Percentiles rank a stretch among this genome's conserved stretches.
Evolutionary conservation across 2,797 vertebrate species (phyloP).

Genomic region (Phoebastria nigripes): DNA sequence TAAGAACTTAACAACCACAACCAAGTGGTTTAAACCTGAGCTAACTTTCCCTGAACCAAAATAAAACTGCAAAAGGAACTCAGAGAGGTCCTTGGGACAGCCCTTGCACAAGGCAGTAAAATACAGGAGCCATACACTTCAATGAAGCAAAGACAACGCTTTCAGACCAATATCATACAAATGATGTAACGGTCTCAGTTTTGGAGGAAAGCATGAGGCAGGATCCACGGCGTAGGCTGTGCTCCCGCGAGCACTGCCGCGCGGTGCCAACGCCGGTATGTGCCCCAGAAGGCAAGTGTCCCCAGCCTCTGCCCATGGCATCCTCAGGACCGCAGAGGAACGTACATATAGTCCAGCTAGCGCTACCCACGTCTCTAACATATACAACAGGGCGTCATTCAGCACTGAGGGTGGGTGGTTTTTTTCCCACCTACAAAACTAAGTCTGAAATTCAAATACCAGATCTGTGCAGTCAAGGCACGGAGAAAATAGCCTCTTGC

Average conservation of each 20-base stretch:
- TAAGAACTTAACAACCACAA: background rate
- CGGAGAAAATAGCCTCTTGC: background rate
- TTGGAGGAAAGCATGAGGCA: background rate
- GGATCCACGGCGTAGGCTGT: rapidly evolving
- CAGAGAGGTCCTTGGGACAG: background rate
- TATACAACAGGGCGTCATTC: background rate
- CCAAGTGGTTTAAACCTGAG: background rate
- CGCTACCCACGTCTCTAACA: background rate
- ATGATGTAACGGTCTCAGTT: rapidly evolving
- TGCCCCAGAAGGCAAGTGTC: background rate
- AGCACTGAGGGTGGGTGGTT: background rate
- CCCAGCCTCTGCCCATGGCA: background rate
- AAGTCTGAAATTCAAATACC: background rate
- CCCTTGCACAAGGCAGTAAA: background rate
- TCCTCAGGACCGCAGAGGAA: background rate
- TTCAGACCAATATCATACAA: rapidly evolving
- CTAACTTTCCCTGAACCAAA: background rate
- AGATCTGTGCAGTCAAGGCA: background rate
- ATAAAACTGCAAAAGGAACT: background rate
- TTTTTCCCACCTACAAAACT: background rate
- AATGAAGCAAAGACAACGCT: rapidly evolving
- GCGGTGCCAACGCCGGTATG: rapidly evolving
- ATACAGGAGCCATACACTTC: rapidly evolving
- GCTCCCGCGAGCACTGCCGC: background rate
- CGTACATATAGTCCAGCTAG: rapidly evolving